Conservation (phyloP, 2,888 invertebrate species). For the Ischnus inquisitorius region DNA sequence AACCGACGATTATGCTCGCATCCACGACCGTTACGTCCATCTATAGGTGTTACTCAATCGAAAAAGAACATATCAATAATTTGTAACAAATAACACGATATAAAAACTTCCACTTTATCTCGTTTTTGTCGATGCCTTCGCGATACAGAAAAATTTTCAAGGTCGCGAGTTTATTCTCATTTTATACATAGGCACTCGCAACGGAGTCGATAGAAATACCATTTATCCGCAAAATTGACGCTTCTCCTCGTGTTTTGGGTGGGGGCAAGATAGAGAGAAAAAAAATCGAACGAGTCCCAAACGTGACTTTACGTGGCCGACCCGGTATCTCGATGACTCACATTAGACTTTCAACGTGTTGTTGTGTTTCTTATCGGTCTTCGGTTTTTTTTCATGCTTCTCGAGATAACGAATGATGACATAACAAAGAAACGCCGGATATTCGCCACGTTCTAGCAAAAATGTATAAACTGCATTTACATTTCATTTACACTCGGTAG, state of each 20-base stretch:
- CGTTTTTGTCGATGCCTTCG: neutral
- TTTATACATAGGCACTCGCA: neutral
- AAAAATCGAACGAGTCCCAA: slow-evolving; percentile 11
- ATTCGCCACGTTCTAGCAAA: slow-evolving; percentile 14
- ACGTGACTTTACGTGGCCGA: neutral
- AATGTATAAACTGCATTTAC: no score
- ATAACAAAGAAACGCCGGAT: slow-evolving; percentile 27
- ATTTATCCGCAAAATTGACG: neutral
- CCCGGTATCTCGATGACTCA: slow-evolving; percentile 53
- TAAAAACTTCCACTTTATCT: neutral
- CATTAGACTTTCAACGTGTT: slow-evolving; percentile 19
- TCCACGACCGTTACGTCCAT: neutral
- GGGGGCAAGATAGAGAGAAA: neutral
- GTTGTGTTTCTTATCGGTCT: slow-evolving; percentile 11
- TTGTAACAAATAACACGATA: neutral
- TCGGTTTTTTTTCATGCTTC: slow-evolving; percentile 20
- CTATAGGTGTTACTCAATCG: neutral
- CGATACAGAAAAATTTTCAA: neutral
- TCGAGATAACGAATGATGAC: slow-evolving; percentile 51
- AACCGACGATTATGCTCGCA: neutral
- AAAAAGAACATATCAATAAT: neutral
- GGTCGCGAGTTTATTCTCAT: neutral
- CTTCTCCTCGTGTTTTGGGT: neutral
- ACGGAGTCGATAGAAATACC: neutral
- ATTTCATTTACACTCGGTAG: no score